phyloP scores from a whole-genome alignment of 2,113 vertebrate species.

The Gorilla gorilla region DNA sequence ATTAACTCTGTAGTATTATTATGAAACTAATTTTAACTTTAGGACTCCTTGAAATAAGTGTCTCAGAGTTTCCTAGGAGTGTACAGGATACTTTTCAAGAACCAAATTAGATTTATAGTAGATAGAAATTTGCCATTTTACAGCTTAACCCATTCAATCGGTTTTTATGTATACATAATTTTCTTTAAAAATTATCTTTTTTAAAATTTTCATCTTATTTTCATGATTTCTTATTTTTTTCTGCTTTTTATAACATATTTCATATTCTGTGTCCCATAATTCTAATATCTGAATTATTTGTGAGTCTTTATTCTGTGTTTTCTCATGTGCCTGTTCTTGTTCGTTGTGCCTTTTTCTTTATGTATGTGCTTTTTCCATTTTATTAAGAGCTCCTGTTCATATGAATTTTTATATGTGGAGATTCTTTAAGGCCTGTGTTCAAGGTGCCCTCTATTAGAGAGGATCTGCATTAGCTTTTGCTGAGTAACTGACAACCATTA shows the following conservation, averaged over 20 bases:
- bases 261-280: not conserved
- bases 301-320: not conserved
- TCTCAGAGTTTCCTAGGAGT: not conserved
- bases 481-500: not conserved
- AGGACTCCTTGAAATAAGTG: not conserved
- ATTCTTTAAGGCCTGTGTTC: not conserved
- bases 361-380: not conserved
- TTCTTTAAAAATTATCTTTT: not conserved
- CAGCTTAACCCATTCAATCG: not conserved
- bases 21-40: not conserved
- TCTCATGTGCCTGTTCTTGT: not conserved
- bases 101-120: not conserved
- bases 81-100: not conserved
- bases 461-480: not conserved
- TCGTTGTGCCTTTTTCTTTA: too few relatives aligned
- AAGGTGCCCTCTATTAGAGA: not conserved
- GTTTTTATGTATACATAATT: not conserved
- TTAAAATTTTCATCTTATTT: not conserved
- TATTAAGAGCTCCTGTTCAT: not conserved
- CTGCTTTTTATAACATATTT: not conserved
- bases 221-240: not conserved
- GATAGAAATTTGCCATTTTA: not conserved
- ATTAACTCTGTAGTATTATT: not conserved
- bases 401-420: not conserved
- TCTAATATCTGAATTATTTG: not conserved